Evolutionary conservation across 1,140 invertebrate genomes (phyloP).

Genomic region (Cyclargus thomasi): DNA sequence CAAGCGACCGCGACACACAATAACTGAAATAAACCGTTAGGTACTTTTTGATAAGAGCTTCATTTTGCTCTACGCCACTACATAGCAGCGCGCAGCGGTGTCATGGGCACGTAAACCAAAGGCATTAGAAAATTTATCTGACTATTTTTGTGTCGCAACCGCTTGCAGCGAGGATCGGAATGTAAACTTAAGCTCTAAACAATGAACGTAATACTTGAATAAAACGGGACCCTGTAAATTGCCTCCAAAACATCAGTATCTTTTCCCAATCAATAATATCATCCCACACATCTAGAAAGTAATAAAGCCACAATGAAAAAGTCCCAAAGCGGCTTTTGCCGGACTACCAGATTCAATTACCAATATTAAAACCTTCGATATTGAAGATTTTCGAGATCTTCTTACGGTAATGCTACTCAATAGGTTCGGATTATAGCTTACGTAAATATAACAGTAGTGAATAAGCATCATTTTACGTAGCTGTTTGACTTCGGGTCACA

Average conservation of each 20-base stretch:
- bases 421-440: neutral
- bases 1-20: no score
- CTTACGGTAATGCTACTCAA: neutral
- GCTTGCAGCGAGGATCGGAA: no score
- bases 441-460: neutral
- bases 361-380: constrained; percentile 2
- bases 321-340: constrained; percentile 4
- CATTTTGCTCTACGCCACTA: no score
- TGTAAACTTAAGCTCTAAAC: no score
- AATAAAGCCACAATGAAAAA: constrained; percentile 9
- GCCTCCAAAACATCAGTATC: neutral
- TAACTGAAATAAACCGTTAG: no score
- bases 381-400: neutral
- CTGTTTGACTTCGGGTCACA: neutral
- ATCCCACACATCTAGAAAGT: neutral
- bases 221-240: neutral
- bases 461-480: neutral
- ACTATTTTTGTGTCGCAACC: no score
- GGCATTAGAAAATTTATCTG: no score
- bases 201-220: no score
- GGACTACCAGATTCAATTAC: constrained; percentile 8
- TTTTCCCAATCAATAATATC: neutral
- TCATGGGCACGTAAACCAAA: no score
- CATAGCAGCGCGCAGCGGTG: no score
- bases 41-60: no score